Base-by-base conservation (phyloP, 2,113 vertebrate genomes). In the Poeciliopsis prolifica region DNA sequence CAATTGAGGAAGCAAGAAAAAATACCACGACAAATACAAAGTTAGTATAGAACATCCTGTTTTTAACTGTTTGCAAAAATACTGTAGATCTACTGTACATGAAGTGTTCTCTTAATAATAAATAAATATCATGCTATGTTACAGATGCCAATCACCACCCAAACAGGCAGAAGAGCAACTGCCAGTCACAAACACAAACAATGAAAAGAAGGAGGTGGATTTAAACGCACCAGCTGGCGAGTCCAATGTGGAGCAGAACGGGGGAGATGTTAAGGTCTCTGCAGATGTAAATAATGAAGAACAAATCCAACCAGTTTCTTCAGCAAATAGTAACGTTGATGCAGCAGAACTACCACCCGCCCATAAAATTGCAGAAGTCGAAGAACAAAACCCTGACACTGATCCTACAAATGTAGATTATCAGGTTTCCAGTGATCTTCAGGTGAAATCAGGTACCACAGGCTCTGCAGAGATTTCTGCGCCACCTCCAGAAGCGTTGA, bases 61-160 rank as follows among this genome's bases (percentile, higher is more conserved):
- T 44, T 67, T 44, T 17, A 17, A 48, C 17, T 48, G 44, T 48
- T 48, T 48, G 44, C 14, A 48, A 37, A 48, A 5, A 48, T 48
- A 1, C 17, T 48, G 44, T 19, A 48, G 17, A 48, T 48, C 61
- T 30, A 73, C 33, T 80, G 33, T 65, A 2, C 2, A 13, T n/a
- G 30, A 72, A 64, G 13, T 79, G 12, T 42, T 42, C 44, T 65
- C 33, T 79, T 63, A 68, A 17, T 35, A 68, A 13, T 44, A 12
- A 82, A 75, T 76, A 60, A 87, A 19, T 61, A 51, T 12, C 24
- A 61, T 12, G 7, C 2, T 84, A 31, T 83, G 7, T 84, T 77
- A 71, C 66, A 88, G 83, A 77, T 15, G 15, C 40, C 31, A 75
- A 73, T 29, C 68, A 65, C 2, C 33, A 30, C 29, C 65, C 63